phyloP scores from a whole-genome alignment of 2,797 vertebrate species.

The Amblyopsis hoosieri region DNA sequence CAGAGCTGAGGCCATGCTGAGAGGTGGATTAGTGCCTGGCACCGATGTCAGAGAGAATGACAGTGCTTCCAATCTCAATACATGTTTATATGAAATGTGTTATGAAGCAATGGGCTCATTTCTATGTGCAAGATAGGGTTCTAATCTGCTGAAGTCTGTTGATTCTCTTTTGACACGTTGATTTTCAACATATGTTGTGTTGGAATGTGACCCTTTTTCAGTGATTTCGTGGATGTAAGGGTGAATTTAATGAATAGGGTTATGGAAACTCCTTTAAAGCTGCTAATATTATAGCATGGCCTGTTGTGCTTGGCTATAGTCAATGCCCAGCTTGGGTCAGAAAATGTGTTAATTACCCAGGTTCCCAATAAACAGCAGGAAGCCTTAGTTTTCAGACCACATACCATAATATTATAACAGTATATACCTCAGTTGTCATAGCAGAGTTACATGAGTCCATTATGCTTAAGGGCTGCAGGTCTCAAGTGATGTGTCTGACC shows the following conservation, averaged over 20 bases:
- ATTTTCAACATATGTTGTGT: background rate
- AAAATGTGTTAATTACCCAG: slow-evolving; percentile 40
- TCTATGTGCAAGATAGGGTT: background rate
- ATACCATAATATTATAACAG: slow-evolving; percentile 49
- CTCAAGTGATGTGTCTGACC: slow-evolving; percentile 44
- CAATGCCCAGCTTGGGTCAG: slow-evolving; percentile 44
- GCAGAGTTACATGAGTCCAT: slow-evolving; percentile 39
- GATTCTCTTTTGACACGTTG: background rate
- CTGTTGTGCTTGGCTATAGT: slow-evolving; percentile 21
- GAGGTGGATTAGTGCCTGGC: slow-evolving; percentile 26
- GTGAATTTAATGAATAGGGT: background rate
- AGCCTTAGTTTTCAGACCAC: slow-evolving; percentile 20
- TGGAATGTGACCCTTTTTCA: background rate
- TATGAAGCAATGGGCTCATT: slow-evolving; percentile 5
- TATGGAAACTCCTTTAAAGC: slow-evolving; percentile 30
- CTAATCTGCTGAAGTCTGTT: slow-evolving; percentile 8
- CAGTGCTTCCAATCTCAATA: slow-evolving; percentile 29
- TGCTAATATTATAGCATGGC: slow-evolving; percentile 29
- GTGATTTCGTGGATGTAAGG: background rate
- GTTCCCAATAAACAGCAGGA: slow-evolving; percentile 34
- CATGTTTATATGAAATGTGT: slow-evolving; percentile 18
- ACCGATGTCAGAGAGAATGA: slow-evolving; percentile 28
- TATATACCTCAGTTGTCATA: slow-evolving; percentile 61
- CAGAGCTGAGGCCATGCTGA: slow-evolving; percentile 28
- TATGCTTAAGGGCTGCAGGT: slow-evolving; percentile 55